phyloP scores from a whole-genome alignment of 1,140 invertebrate genomes.

The Cydia pomonella region DNA sequence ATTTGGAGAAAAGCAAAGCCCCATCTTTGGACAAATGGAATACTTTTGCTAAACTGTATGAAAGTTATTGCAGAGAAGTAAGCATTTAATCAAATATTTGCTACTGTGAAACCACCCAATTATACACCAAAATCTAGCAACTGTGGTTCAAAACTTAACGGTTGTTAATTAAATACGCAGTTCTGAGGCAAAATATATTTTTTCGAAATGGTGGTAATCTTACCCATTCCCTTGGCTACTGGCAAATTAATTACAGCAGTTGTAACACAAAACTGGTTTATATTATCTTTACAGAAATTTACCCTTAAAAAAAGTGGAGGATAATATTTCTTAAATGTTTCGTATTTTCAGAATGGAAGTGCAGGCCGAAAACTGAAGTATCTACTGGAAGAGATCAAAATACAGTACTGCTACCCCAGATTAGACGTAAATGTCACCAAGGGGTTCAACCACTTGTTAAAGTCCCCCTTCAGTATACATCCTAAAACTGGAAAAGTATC shows the following conservation, averaged over 20 bases:
- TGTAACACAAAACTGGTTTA: too few species aligned
- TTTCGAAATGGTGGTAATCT: too few species aligned
- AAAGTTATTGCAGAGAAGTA: conserved; percentile 72
- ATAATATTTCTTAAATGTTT: too few species aligned
- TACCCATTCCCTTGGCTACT: too few species aligned
- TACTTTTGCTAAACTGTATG: conserved; percentile 80
- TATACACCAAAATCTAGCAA: too few species aligned
- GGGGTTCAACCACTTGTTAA: conserved; percentile 98
- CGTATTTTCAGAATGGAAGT: conserved; percentile 57
- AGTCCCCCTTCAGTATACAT: conserved; percentile 99
- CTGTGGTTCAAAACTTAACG: too few species aligned
- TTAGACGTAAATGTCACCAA: conserved; percentile 98
- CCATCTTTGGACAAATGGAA: conserved; percentile 84
- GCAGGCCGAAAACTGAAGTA: conserved; percentile 78
- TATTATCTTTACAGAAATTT: too few species aligned
- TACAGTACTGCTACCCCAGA: conserved; percentile 94
- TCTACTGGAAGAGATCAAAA: conserved; percentile 89
- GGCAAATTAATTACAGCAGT: too few species aligned
- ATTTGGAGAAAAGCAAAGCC: conserved; percentile 74
- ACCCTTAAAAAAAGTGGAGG: too few species aligned
- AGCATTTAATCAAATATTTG: conserved; percentile 30
- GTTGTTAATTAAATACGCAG: too few species aligned
- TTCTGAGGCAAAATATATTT: too few species aligned
- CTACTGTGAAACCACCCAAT: too few species aligned
- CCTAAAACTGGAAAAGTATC: conserved; percentile 98